Evolutionary conservation across 2,888 invertebrate species (phyloP).

Genomic region (Drosophila monieri): DNA sequence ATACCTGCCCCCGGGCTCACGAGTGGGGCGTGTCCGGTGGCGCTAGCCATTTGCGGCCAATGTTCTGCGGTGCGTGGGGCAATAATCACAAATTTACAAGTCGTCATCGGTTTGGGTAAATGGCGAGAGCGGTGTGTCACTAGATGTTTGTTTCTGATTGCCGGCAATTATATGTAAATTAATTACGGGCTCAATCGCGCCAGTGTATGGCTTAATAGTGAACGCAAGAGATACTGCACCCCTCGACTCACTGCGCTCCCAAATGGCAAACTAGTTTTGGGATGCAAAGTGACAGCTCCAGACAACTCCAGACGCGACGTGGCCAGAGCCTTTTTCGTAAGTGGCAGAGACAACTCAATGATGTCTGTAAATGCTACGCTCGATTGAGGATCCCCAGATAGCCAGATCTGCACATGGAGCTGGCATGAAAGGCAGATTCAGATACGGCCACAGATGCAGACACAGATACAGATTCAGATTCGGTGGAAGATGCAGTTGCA

Average conservation of each 20-base stretch:
- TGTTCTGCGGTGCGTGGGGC: constrained; percentile 6
- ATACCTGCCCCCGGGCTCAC: constrained; percentile 27
- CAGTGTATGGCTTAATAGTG: constrained; percentile 6
- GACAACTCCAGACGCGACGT: constrained; percentile 32
- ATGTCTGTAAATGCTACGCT: constrained; percentile 73
- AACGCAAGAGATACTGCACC: constrained; percentile 7
- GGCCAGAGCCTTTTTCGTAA: constrained; percentile 37
- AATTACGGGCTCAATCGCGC: constrained; percentile 22
- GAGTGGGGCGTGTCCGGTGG: constrained; percentile 35
- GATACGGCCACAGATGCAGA: constrained; percentile 11
- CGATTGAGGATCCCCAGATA: constrained; percentile 73
- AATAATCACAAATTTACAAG: constrained; percentile 56
- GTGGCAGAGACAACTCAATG: constrained; percentile 63
- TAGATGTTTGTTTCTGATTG: constrained; percentile 32
- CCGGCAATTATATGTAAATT: constrained; percentile 42
- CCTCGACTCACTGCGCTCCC: not conserved
- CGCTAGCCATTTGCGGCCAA: constrained; percentile 11
- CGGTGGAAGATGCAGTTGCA: constrained; percentile 27
- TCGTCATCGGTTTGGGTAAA: constrained; percentile 29
- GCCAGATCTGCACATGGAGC: constrained; percentile 36
- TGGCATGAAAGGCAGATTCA: constrained; percentile 36
- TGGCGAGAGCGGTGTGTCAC: constrained; percentile 35
- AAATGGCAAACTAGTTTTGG: constrained; percentile 33
- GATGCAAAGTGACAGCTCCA: constrained; percentile 41
- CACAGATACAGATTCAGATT: constrained; percentile 28